Percentiles rank a stretch among this genome's conserved stretches.
Evolutionary conservation across 2,888 invertebrate genomes (phyloP).

Genomic region (Biston betularia): DNA sequence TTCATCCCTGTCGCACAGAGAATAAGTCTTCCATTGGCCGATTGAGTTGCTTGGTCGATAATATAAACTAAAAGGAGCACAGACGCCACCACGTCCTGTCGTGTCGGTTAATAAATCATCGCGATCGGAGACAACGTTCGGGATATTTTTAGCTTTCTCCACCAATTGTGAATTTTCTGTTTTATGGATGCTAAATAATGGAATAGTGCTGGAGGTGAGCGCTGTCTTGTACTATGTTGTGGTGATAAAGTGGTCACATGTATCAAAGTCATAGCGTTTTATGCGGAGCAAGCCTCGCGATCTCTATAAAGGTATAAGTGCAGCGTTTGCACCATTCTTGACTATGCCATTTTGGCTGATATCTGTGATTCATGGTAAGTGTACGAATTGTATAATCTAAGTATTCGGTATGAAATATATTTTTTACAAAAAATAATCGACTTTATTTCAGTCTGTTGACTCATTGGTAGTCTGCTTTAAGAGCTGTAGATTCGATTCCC

Average conservation of each 20-base stretch:
- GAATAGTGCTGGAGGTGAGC: constrained; percentile 33
- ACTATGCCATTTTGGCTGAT: too few relatives aligned
- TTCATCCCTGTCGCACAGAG: constrained; percentile 45
- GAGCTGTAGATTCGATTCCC: too few relatives aligned
- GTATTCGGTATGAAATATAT: too few relatives aligned
- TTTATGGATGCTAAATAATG: constrained; percentile 56
- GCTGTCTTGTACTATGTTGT: not conserved
- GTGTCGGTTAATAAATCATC: constrained; percentile 72
- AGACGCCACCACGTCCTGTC: constrained; percentile 71
- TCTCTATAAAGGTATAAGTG: not conserved
- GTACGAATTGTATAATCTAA: too few relatives aligned
- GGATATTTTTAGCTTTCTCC: constrained; percentile 64
- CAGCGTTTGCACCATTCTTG: not conserved
- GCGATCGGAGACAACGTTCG: constrained; percentile 75
- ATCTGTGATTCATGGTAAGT: too few relatives aligned
- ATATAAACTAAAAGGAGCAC: constrained; percentile 70
- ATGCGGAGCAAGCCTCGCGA: not conserved
- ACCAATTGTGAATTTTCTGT: constrained; percentile 58
- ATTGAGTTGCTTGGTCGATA: constrained; percentile 48
- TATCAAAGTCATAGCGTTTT: not conserved
- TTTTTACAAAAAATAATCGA: too few relatives aligned
- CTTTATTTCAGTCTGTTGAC: too few relatives aligned
- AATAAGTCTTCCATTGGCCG: constrained; percentile 36
- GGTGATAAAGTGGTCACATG: constrained; percentile 24
- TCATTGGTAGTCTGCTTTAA: too few relatives aligned